phyloP scores from a whole-genome alignment of 2,113 vertebrate species.

The Eidolon helvum region DNA sequence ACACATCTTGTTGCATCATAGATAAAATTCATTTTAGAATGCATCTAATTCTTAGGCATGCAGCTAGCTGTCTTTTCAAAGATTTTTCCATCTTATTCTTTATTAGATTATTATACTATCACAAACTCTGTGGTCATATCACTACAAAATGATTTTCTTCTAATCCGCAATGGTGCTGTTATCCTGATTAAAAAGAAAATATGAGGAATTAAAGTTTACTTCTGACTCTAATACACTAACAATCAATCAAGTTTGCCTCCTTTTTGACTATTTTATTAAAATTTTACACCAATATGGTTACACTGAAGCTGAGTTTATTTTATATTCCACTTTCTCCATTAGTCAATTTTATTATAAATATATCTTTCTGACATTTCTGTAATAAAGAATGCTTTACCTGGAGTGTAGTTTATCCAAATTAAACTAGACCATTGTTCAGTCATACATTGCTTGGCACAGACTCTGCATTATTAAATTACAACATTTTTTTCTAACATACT shows the following conservation, averaged over 20 bases:
- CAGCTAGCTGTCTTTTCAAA: conserved; percentile 32
- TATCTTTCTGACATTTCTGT: conserved; percentile 45
- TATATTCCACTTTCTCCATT: conserved; percentile 27
- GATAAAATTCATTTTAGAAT: conserved; percentile 49
- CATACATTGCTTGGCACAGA: background rate
- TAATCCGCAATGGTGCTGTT: background rate
- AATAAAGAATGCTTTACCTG: conserved; percentile 25
- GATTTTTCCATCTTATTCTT: conserved; percentile 21
- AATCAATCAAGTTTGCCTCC: background rate
- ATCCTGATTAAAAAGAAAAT: conserved; percentile 57
- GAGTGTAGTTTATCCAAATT: conserved; percentile 39
- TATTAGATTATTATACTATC: conserved; percentile 48
- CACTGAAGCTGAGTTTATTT: background rate
- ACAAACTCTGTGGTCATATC: background rate
- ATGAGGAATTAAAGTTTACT: conserved; percentile 26
- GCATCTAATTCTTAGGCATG: background rate
- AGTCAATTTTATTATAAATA: conserved; percentile 40
- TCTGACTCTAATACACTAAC: conserved; percentile 2
- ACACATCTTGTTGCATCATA: conserved; percentile 40
- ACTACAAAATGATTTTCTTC: conserved; percentile 39
- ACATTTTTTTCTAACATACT: conserved; percentile 5
- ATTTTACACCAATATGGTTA: background rate
- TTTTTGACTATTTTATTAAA: conserved; percentile 43
- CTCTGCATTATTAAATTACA: conserved; percentile 53
- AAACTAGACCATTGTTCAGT: conserved; percentile 24